Base-by-base conservation (phyloP, 2,113 vertebrate genomes). In the Hystrix cristata region DNA sequence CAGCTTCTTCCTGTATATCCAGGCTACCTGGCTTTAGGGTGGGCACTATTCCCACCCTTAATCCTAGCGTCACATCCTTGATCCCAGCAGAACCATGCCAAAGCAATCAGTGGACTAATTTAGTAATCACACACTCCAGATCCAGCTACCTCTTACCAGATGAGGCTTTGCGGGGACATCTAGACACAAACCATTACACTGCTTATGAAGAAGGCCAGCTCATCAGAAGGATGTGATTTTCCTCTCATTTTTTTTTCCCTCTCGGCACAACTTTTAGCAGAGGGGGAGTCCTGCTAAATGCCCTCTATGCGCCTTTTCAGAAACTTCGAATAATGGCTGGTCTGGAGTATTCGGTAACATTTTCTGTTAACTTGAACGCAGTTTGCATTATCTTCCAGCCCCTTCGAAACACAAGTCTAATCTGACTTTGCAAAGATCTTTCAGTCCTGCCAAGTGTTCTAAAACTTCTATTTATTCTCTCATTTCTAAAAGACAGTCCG, bases 391-490 rank as follows among this genome's bases (percentile, higher is more conserved):
- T 83, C 51, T 94, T 69, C 31, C 74, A 76, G 64, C 81, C 76
- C 38, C 62, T 69, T 93, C 74, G 53, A 69, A 97, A 89, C 25
- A 51, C 64, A 90, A 87, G 60, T 81, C 27, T 38, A 94, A 87
- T 51, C 55, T 65, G 94, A 88, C 81, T 91, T 80, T 95, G 90
- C 65, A 51, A 94, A 93, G 31, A 46, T 78, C 55, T 93, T 95
- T 82, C 80, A 51, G 13, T 92, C 62, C 80, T 43, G 38, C 51
- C 43, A 65, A 78, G 60, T 65, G 60, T 92, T 93, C 69, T 79
- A 62, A 90, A 79, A 85, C 51, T 95, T 92, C 69, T 69, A 53
- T 92, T 97, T 93, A 57, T 96, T 94, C 82, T 91, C 65, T 95
- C 38, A 1, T 95, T 92, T 96, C 90, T 97, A 81, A 98, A 92